Base-by-base conservation (phyloP, 2,797 vertebrate species). In the Acanthornis magna region DNA sequence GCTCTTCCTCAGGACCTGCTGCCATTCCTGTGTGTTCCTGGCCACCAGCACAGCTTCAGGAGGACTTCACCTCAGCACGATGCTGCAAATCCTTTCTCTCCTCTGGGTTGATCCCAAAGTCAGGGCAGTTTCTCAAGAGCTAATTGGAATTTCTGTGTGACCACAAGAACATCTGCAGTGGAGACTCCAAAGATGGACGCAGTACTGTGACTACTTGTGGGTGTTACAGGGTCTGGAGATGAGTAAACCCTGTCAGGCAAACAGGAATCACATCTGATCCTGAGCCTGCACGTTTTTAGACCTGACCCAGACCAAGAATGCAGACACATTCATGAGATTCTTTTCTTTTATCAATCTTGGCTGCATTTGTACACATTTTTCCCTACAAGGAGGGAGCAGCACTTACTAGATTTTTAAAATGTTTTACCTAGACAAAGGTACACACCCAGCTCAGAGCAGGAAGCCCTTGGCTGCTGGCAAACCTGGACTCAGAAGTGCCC, bases 31-130 rank as follows among this genome's bases (percentile, higher is more conserved):
- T 9, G 42, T 26, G 29, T 9, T 62, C n/a, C 30, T 1, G 3
- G 40, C 30, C 65, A 21, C 38, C 57, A 30, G 21, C 1, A 1
- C 5, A 17, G 18, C 36, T 40, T 36, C 2, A 4, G 50, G 29
- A 47, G 8, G 30, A 53, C 22, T 38, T 0, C 0, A 34, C 29
- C n/a, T 83, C 11, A 1, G 23, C n/a, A n/a, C 0, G 0, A 34
- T 1, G 4, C 43, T 77, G 21, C 36, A 75, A 55, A 79, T 23
- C 6, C 47, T 53, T 26, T 8, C 23, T 45, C 22, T 63, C 27
- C 71, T 65, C 53, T 70, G 72, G 40, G 21, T 0, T 51, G 27
- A 73, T 32, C 30, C 51, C 27, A 36, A 74, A 74, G 16, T 40
- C 70, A 72, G 58, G 53, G 29, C 58, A 65, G 42, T 8, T 32